Percentiles rank a stretch among this genome's conserved stretches.
phyloP scores from a whole-genome alignment of 1,140 invertebrate species.

The Oedothorax gibbosus region DNA sequence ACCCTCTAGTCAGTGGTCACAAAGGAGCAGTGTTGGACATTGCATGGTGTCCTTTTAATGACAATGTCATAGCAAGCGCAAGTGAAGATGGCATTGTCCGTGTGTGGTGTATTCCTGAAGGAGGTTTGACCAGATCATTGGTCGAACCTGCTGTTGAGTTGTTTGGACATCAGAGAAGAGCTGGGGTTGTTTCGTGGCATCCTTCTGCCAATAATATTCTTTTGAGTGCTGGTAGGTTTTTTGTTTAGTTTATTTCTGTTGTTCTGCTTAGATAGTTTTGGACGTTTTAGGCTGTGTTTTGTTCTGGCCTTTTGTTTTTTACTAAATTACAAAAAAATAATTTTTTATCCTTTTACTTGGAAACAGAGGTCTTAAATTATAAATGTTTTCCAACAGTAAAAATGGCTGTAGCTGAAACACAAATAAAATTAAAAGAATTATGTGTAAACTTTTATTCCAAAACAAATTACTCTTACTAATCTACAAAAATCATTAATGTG shows the following conservation, averaged over 20 bases:
- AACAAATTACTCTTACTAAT: too few relatives aligned
- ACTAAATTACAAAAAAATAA: too few relatives aligned
- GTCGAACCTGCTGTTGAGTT: constrained; percentile 96
- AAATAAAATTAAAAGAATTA: too few relatives aligned
- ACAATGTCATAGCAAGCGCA: constrained; percentile 97
- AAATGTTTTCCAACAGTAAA: too few relatives aligned
- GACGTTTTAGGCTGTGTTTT: too few relatives aligned
- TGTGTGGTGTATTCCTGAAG: constrained; percentile 98
- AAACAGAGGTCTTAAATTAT: too few relatives aligned
- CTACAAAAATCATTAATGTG: too few relatives aligned
- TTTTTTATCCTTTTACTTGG: too few relatives aligned
- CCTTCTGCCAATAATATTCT: constrained; percentile 96
- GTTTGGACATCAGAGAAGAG: constrained; percentile 91
- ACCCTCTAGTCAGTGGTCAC: constrained; percentile 96
- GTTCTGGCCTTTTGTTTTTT: too few relatives aligned
- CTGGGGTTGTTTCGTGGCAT: constrained; percentile 97
- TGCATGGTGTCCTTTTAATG: constrained; percentile 98
- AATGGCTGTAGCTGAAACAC: too few relatives aligned
- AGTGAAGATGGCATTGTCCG: constrained; percentile 98
- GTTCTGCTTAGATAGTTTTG: too few relatives aligned
- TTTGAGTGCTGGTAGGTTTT: constrained; percentile 80
- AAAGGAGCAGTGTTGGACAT: constrained; percentile 98
- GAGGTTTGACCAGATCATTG: constrained; percentile 80
- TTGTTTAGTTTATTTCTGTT: background rate
- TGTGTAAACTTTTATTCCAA: too few relatives aligned